Conservation (phyloP, 2,888 invertebrate species). For the Cephonodes hylas region DNA sequence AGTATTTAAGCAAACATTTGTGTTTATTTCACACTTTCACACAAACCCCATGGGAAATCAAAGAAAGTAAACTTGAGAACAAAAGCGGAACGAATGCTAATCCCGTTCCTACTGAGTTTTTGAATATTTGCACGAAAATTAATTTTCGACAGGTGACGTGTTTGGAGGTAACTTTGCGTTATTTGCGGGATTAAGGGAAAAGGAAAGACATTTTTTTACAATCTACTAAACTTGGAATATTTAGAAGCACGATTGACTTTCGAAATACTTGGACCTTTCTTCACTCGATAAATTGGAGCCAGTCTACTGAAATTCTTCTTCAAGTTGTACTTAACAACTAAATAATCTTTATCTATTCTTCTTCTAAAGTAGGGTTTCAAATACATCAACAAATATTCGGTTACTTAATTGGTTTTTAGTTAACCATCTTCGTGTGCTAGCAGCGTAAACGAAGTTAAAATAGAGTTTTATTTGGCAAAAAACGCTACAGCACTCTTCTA, state of each 20-base stretch:
- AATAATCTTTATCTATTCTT: too few relatives aligned
- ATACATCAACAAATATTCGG: too few relatives aligned
- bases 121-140: slow-evolving; percentile 34
- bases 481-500: too few relatives aligned
- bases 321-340: too few relatives aligned
- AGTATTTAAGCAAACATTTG: slow-evolving; percentile 17
- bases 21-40: slow-evolving; percentile 34
- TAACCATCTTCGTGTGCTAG: too few relatives aligned
- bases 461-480: too few relatives aligned
- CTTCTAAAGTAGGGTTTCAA: too few relatives aligned
- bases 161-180: slow-evolving; percentile 13
- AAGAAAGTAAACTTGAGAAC: slow-evolving; percentile 33
- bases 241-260: not conserved
- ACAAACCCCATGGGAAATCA: slow-evolving; percentile 52
- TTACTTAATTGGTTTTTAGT: too few relatives aligned
- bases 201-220: not conserved
- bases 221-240: not conserved
- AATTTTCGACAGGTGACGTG: slow-evolving; percentile 17
- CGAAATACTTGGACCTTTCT: not conserved
- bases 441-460: too few relatives aligned
- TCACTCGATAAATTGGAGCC: too few relatives aligned
- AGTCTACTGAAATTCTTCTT: too few relatives aligned
- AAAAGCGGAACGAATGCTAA: slow-evolving; percentile 40
- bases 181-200: slow-evolving; percentile 10
- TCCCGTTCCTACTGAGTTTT: slow-evolving; percentile 54